Conservation (phyloP, 2,113 vertebrate genomes). For the Pagrus major region DNA sequence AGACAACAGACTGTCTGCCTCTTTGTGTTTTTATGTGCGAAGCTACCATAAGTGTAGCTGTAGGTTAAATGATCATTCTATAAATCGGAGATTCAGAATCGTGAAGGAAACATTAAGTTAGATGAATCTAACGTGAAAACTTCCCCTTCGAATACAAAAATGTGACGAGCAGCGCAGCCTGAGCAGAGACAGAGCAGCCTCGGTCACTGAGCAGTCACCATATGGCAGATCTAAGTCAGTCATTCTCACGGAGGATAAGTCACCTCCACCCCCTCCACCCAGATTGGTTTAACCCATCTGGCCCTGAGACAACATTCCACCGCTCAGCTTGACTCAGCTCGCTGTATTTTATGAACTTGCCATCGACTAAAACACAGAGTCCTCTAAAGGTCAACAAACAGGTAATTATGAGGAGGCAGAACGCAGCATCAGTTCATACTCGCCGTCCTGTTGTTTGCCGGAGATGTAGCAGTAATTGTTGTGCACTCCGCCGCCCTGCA, state of each 20-base stretch:
- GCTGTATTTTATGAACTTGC: not conserved
- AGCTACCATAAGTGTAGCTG: not conserved
- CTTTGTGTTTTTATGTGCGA: too few relatives aligned
- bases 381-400: not conserved
- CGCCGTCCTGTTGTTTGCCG: not conserved
- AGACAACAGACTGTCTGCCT: not conserved
- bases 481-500: not conserved
- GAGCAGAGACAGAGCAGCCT: not conserved
- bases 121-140: not conserved
- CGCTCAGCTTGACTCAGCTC: not conserved
- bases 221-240: constrained; percentile 52
- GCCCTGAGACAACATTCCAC: not conserved
- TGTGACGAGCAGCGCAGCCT: not conserved
- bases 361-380: not conserved
- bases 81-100: not conserved
- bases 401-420: not conserved
- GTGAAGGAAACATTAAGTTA: not conserved
- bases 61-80: not conserved
- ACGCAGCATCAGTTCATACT: not conserved
- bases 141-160: too few relatives aligned
- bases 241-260: constrained; percentile 43
- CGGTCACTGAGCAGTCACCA: constrained; percentile 26
- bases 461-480: not conserved
- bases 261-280: not conserved
- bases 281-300: constrained; percentile 26